Base-by-base conservation (phyloP, 2,797 vertebrate genomes). In the Bufotes viridis region DNA sequence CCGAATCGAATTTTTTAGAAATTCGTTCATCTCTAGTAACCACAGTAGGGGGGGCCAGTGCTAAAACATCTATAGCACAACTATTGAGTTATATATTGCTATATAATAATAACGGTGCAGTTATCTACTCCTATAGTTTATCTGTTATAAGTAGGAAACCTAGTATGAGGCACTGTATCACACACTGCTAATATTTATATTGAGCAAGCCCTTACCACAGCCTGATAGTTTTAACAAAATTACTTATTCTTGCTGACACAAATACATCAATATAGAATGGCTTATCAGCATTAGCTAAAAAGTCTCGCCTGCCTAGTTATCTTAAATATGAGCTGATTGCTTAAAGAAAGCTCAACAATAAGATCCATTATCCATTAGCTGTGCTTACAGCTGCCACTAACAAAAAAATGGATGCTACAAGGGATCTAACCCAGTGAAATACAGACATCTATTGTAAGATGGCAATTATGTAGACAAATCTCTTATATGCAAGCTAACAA, bases 211-310 rank as follows among this genome's bases (percentile, higher is more conserved):
- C n/a, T n/a, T n/a, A n/a, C n/a, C n/a, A n/a, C n/a, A n/a, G n/a
- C n/a, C n/a, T n/a, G n/a, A n/a, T n/a, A n/a, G n/a, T n/a, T n/a
- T n/a, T n/a, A n/a, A n/a, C n/a, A n/a, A n/a, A n/a, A n/a, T n/a
- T n/a, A n/a, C 80, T 88, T 70, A n/a, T 84, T 88, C 70, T 63
- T 88, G 87, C 87, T 85, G 87, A 88, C 87, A 85, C 82, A 81
- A 85, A 85, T 80, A 81, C 81, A 49, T 78, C 69, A 85, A 85
- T 51, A 65, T 76, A 11, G 85, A 85, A 85, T 88, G 81, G 61
- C 75, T 70, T 70, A 78, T 82, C 86, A 78, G 65, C 76, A 85
- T 67, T 79, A 80, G 51, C 24, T 63, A 88, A 6, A 80, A 60
- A 84, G 76, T 80, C 57, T 81, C 7, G 61, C 81, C 63, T 74